Percentiles rank a stretch among this genome's conserved stretches.
phyloP scores from a whole-genome alignment of 2,113 vertebrate species.

The Xenopus laevis region DNA sequence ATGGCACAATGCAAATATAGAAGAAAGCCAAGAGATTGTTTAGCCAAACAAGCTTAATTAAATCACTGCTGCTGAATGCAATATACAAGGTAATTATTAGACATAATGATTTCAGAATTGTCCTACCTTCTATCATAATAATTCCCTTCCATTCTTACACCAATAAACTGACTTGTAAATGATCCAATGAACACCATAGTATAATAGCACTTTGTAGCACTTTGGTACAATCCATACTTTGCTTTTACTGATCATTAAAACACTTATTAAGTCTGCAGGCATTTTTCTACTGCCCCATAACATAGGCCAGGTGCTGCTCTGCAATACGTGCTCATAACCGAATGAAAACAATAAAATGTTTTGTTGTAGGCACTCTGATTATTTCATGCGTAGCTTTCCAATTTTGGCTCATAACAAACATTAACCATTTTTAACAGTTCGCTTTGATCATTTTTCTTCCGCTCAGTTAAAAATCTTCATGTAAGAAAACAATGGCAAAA shows the following conservation, averaged over 20 bases:
- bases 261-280: slow-evolving; percentile 39
- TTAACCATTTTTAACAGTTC: slow-evolving; percentile 25
- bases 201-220: slow-evolving; percentile 25
- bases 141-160: slow-evolving; percentile 11
- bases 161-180: slow-evolving; percentile 27
- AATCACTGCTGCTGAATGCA: background rate
- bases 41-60: too few species aligned
- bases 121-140: background rate
- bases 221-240: slow-evolving; percentile 23
- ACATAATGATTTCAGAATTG: background rate
- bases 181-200: slow-evolving; percentile 22
- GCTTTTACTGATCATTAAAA: slow-evolving; percentile 37
- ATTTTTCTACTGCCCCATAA: slow-evolving; percentile 34
- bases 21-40: too few species aligned
- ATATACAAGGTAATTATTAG: background rate
- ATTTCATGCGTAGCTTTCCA: slow-evolving; percentile 36
- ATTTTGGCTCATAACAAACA: slow-evolving; percentile 29
- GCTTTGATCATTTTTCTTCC: slow-evolving; percentile 27
- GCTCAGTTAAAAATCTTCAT: slow-evolving; percentile 7
- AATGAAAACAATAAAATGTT: slow-evolving; percentile 38
- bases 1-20: too few species aligned
- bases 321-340: background rate
- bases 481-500: slow-evolving; percentile 20
- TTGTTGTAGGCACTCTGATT: slow-evolving; percentile 39
- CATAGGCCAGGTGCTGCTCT: slow-evolving; percentile 26